These are phyloP conservation scores for Panurus biarmicus DNA, from an alignment of 2,113 vertebrate species.

Conservation along the genomic window DNA sequence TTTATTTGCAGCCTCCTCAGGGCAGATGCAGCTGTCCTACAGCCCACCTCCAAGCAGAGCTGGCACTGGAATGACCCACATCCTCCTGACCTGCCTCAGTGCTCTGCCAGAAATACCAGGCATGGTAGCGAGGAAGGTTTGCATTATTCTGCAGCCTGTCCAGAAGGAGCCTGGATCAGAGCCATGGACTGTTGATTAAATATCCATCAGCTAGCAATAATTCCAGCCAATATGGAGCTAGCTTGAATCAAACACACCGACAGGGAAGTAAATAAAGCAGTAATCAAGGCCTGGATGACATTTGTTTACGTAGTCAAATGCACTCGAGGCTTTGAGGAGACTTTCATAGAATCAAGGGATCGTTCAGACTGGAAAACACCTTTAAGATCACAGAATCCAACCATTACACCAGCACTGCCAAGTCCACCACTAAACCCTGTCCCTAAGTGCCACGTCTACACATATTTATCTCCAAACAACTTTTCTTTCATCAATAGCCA, in stretches of 20 bases:
- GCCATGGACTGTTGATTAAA: conserved; percentile 18
- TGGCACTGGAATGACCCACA: neutral
- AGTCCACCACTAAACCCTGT: neutral
- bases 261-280: conserved; percentile 2
- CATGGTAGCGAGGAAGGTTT: neutral
- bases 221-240: neutral
- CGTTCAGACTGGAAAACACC: neutral
- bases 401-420: neutral
- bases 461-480: neutral
- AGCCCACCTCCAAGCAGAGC: neutral
- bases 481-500: conserved; percentile 2
- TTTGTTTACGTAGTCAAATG: neutral
- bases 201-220: neutral
- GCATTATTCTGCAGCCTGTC: neutral
- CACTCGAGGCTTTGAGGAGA: neutral
- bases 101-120: neutral
- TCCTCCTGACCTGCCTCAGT: neutral
- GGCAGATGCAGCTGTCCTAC: neutral
- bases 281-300: neutral
- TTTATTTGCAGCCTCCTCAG: neutral
- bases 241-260: neutral
- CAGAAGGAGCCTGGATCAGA: conserved; percentile 28
- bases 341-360: neutral
- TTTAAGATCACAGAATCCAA: neutral
- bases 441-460: neutral